Conservation (phyloP, 2,888 invertebrate genomes). For the Melieria picta region DNA sequence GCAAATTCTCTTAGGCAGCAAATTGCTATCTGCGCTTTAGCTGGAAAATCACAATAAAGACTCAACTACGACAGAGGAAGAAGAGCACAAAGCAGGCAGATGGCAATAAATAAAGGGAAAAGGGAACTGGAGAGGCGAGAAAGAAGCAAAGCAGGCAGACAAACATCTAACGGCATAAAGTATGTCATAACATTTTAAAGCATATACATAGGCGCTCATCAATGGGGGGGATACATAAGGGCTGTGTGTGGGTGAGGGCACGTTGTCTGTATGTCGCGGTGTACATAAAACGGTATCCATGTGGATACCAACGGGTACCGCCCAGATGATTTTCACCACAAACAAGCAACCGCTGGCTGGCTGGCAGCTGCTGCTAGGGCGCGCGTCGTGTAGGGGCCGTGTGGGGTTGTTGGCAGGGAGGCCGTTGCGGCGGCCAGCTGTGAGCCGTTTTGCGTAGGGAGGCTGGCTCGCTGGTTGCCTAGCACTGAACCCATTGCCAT, state of each 20-base stretch:
- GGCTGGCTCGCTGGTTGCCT: too few relatives aligned
- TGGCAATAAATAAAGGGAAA: not conserved
- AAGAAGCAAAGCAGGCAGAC: not conserved
- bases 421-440: too few relatives aligned
- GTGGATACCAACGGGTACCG: constrained; percentile 60
- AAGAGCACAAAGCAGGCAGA: not conserved
- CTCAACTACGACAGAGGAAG: not conserved
- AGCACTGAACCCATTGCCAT: too few relatives aligned
- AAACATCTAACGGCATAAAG: constrained; percentile 55
- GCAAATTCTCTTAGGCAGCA: not conserved
- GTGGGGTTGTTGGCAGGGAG: not conserved
- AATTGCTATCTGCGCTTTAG: not conserved
- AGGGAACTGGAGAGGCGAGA: not conserved
- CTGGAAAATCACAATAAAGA: constrained; percentile 1
- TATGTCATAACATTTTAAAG: constrained; percentile 56
- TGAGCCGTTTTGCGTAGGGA: too few relatives aligned
- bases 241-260: not conserved
- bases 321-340: constrained; percentile 63
- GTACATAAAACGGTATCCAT: constrained; percentile 45
- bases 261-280: not conserved
- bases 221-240: not conserved
- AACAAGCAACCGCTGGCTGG: constrained; percentile 26
- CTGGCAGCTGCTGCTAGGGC: constrained; percentile 5
- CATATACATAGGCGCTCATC: constrained; percentile 35
- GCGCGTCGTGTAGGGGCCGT: not conserved